Conservation (phyloP, 2,888 invertebrate species). For the Caenorhabditis wallacei region DNA sequence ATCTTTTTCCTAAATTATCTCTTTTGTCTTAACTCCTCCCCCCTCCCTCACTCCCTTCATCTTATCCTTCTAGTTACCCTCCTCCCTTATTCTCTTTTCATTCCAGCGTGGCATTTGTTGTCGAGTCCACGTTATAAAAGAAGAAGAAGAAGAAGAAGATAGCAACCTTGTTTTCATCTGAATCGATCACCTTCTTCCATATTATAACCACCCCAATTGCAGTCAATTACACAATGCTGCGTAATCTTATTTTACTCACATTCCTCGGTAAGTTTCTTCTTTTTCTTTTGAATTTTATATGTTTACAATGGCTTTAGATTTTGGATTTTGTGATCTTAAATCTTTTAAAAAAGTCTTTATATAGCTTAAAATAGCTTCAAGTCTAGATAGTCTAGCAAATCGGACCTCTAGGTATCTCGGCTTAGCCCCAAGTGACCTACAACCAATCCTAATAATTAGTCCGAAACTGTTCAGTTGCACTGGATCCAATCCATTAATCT, state of each 20-base stretch:
- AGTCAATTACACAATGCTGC: conserved; percentile 55
- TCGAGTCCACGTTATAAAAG: conserved; percentile 48
- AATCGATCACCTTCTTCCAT: conserved; percentile 54
- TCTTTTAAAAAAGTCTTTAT: background rate
- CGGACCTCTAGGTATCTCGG: no score
- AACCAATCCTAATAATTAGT: no score
- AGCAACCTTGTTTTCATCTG: conserved; percentile 49
- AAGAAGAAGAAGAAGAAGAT: conserved; percentile 45
- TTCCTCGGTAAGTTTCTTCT: conserved; percentile 53
- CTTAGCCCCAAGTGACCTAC: no score
- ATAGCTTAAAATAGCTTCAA: no score
- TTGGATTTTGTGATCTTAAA: background rate
- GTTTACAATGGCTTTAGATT: background rate
- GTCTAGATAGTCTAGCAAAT: no score
- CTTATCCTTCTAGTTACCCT: background rate
- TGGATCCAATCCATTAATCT: no score
- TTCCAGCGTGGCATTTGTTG: conserved; percentile 55
- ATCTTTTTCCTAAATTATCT: background rate
- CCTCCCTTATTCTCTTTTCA: background rate
- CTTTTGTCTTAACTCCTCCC: background rate
- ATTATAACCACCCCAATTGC: conserved; percentile 16
- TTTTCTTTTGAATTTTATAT: background rate
- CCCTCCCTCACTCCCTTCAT: background rate
- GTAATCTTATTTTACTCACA: conserved; percentile 57
- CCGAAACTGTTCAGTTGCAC: no score